Base-by-base conservation (phyloP, 2,113 vertebrate genomes). In the Ameiurus melas region DNA sequence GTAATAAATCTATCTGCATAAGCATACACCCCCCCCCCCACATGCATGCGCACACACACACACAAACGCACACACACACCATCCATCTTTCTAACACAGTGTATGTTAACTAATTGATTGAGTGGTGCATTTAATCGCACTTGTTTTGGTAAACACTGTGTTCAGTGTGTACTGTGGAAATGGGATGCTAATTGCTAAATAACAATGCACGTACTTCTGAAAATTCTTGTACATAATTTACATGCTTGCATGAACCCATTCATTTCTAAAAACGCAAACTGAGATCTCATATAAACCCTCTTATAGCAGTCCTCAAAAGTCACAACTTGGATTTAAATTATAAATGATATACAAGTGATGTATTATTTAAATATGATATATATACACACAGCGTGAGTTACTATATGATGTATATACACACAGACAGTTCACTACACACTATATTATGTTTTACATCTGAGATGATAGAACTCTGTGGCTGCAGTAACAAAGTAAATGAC, bases 401-500 rank as follows among this genome's bases (percentile, higher is more conserved):
- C n/a, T n/a, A n/a, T n/a, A n/a, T n/a, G n/a, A n/a, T n/a, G n/a
- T n/a, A n/a, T n/a, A n/a, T n/a, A n/a, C 55, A 68, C 2, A 30
- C 17, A 71, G 7, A 71, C 33, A 71, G 47, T 51, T 4, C 68
- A 36, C 33, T n/a, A 27, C 13, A 70, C 27, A 66, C 27, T 71
- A 17, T 71, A 33, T 36, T 71, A 17, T 36, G 91, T 88, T 90
- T 93, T 94, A 92, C 91, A 93, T 87, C 64, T 68, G 83, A 92
- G 92, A 94, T 94, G 91, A 81, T 92, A 82, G 77, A 22, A 8
- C 25, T 55, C 5, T 60, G 85, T 87, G 91, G 90, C 90, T 93
- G 75, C 82, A 88, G 36, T 92, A 92, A 87, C 90, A 84, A 87
- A 93, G 92, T 91, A 95, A 94, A 95, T 91, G 91, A 91, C 92